Evolutionary conservation across 2,888 invertebrate genomes (phyloP).

Genomic region (Diogma glabrata): DNA sequence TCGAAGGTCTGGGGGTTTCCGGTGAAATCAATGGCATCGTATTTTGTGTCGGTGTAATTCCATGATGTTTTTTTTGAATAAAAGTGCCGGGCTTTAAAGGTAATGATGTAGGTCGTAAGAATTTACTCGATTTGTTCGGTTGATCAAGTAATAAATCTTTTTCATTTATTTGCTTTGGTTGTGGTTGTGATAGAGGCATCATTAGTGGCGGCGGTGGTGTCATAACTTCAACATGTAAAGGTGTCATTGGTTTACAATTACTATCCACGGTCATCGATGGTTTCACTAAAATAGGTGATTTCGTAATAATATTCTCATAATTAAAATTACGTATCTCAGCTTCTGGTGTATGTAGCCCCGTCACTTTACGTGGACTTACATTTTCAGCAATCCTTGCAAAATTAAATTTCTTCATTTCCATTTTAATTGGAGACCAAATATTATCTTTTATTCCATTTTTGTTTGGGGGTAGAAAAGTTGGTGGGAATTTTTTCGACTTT

Average conservation of each 20-base stretch:
- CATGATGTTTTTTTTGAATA: constrained; percentile 68
- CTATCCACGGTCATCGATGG: no score
- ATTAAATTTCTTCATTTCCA: constrained; percentile 28
- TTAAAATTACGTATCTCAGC: constrained; percentile 37
- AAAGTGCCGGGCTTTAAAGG: constrained; percentile 76
- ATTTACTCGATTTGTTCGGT: constrained; percentile 42
- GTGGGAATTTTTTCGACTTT: neutral
- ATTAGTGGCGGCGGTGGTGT: constrained; percentile 6
- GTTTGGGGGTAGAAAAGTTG: neutral
- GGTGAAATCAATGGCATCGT: constrained; percentile 79
- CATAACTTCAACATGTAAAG: constrained; percentile 30
- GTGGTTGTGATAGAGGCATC: no score
- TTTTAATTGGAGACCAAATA: constrained; percentile 8
- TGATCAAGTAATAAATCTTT: constrained; percentile 17
- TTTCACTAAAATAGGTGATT: constrained; percentile 11
- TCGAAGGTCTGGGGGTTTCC: constrained; percentile 81
- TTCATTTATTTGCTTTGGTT: neutral
- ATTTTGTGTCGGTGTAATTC: constrained; percentile 69
- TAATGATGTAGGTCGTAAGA: constrained; percentile 68
- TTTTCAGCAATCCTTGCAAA: constrained; percentile 36
- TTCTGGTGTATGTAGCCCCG: constrained; percentile 25
- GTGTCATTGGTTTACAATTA: constrained; percentile 12
- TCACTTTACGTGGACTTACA: constrained; percentile 26
- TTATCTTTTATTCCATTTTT: constrained; percentile 2
- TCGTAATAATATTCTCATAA: constrained; percentile 36